Evolutionary conservation across 2,113 vertebrate genomes (phyloP).

Genomic region (Podarcis raffonei): DNA sequence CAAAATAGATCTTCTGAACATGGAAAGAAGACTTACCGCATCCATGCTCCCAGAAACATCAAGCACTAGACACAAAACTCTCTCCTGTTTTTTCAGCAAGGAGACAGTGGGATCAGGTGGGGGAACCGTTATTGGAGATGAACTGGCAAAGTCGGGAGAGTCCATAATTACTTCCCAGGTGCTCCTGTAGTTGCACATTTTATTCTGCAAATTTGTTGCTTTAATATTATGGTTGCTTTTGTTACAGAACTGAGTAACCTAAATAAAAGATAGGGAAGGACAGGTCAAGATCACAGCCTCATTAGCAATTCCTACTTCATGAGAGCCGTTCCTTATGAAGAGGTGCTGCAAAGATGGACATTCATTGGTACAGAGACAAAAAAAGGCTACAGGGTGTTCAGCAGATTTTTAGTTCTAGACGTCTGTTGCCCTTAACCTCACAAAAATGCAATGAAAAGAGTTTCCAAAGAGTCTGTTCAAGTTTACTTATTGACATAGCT

Average conservation of each 20-base stretch:
- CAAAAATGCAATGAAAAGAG: background rate
- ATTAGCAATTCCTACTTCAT: background rate
- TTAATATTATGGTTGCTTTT: constrained; percentile 68
- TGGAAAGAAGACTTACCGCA: constrained; percentile 45
- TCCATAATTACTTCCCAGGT: constrained; percentile 72
- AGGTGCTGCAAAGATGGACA: background rate
- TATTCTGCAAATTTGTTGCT: constrained; percentile 78
- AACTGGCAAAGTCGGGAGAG: constrained; percentile 65
- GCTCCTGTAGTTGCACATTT: constrained; percentile 70
- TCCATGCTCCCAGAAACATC: constrained; percentile 75
- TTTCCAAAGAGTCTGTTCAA: background rate
- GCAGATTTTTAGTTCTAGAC: background rate
- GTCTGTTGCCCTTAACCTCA: background rate
- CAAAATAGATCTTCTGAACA: background rate
- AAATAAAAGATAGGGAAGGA: constrained; percentile 12
- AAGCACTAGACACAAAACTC: constrained; percentile 71
- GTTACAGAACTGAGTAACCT: constrained; percentile 77
- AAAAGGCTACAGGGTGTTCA: no score
- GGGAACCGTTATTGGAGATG: constrained; percentile 13
- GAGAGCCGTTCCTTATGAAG: background rate
- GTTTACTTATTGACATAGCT: background rate
- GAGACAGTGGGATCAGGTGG: constrained; percentile 53
- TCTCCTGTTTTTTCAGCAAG: constrained; percentile 56
- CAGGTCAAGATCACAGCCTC: background rate
- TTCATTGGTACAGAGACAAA: background rate